Conservation (phyloP, 2,113 vertebrate genomes). For the Pseudorasbora parva region DNA sequence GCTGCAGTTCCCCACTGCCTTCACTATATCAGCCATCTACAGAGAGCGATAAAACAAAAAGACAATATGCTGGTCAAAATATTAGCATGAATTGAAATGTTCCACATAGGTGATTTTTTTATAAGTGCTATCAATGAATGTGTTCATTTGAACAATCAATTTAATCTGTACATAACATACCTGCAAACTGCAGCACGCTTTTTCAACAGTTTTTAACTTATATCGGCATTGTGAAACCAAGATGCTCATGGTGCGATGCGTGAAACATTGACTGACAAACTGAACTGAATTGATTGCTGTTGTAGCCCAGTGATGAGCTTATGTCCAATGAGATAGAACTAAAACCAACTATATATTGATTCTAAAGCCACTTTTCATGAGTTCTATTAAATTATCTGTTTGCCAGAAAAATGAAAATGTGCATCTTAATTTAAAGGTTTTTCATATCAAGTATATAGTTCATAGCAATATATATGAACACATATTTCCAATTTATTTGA, state of each 20-base stretch:
- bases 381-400: neutral
- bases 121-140: neutral
- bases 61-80: neutral
- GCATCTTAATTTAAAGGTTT: neutral
- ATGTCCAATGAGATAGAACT: neutral
- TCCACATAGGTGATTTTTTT: neutral
- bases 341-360: neutral
- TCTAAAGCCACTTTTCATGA: neutral
- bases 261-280: neutral
- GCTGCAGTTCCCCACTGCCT: constrained; percentile 97
- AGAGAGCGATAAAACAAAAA: constrained; percentile 41
- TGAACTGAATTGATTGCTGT: neutral
- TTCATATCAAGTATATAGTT: neutral
- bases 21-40: constrained; percentile 93
- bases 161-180: neutral
- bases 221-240: neutral
- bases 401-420: neutral
- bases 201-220: neutral
- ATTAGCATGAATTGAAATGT: neutral
- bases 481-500: neutral
- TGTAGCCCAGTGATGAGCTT: neutral
- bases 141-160: neutral
- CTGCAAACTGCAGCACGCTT: neutral
- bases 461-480: too few species aligned
- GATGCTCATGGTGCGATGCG: neutral